Evolutionary conservation across 2,797 vertebrate species (phyloP).

Genomic region (Taeniopygia guttata): DNA sequence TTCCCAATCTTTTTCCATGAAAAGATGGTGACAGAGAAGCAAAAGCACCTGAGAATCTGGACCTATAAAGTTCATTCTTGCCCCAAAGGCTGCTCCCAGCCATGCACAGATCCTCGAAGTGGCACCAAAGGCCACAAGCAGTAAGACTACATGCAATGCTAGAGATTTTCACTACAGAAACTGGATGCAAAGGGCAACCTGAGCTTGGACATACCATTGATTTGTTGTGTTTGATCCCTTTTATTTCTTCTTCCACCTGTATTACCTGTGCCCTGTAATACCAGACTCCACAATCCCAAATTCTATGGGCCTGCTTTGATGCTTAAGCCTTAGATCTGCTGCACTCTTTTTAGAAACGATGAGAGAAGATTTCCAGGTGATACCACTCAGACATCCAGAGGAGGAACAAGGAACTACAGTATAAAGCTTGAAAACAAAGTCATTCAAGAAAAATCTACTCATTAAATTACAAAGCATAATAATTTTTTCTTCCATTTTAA

Average conservation of each 20-base stretch:
- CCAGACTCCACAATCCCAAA: neutral
- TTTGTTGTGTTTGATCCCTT: neutral
- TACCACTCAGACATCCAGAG: neutral
- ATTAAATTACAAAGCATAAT: neutral
- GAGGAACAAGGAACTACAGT: neutral
- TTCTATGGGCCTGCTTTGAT: neutral
- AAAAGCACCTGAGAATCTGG: neutral
- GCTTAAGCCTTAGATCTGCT: neutral
- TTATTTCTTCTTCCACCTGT: neutral
- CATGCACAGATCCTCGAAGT: neutral
- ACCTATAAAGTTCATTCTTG: neutral
- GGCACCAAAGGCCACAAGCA: neutral
- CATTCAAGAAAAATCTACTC: accelerated
- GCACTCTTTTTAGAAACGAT: neutral
- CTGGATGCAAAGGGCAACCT: neutral
- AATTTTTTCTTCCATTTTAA: neutral
- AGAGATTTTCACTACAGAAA: neutral
- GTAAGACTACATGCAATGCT: neutral
- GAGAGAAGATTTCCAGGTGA: neutral
- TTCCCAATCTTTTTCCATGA: neutral
- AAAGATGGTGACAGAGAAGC: neutral
- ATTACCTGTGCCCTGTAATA: neutral
- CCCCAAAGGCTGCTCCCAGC: neutral
- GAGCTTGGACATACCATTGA: neutral
- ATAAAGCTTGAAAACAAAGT: neutral